Conservation (phyloP, 2,797 vertebrate genomes). For the Rhynchonycteris naso region DNA sequence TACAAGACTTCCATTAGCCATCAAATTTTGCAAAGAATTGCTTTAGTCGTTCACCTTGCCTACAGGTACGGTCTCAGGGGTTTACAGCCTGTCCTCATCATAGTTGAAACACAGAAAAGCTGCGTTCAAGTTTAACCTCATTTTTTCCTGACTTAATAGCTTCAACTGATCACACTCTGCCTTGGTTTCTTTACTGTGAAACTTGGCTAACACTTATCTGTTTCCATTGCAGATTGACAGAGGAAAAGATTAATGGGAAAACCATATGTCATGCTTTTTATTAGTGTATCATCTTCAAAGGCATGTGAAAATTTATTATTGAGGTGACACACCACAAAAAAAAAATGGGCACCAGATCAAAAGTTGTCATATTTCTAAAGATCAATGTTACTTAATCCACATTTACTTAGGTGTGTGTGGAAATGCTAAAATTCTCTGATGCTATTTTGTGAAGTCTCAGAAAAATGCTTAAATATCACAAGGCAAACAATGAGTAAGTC, state of each 20-base stretch:
- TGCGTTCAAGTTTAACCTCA: not conserved
- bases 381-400: not conserved
- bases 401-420: not conserved
- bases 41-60: not conserved
- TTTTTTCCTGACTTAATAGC: not conserved
- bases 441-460: slow-evolving; percentile 1
- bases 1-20: not conserved
- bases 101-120: not conserved
- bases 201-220: not conserved
- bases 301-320: not conserved
- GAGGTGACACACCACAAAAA: not conserved
- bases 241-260: not conserved
- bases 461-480: not conserved
- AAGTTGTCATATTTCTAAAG: slow-evolving; percentile 21
- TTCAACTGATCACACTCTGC: not conserved
- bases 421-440: not conserved
- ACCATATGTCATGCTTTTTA: not conserved
- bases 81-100: not conserved
- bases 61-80: not conserved
- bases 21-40: not conserved
- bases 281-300: slow-evolving; percentile 23
- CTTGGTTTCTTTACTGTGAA: slow-evolving; percentile 23
- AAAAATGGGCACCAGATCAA: not conserved
- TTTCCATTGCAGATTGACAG: not conserved
- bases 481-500: not conserved